phyloP scores from a whole-genome alignment of 2,888 invertebrate genomes.

The Xylota sylvarum region DNA sequence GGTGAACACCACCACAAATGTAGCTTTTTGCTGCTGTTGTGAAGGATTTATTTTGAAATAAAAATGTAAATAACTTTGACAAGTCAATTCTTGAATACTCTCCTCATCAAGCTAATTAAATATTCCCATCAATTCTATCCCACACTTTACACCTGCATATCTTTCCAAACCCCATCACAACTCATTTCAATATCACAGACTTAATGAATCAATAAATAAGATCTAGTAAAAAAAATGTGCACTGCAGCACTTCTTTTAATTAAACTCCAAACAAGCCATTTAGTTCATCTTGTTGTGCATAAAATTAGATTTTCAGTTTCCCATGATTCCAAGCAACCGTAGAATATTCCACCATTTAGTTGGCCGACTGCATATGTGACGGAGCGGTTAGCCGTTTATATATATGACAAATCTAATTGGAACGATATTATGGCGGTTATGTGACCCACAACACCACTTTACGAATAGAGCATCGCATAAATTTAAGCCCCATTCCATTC shows the following conservation, averaged over 20 bases:
- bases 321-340: conserved; percentile 20
- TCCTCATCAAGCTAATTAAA: too few species aligned
- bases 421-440: conserved; percentile 20
- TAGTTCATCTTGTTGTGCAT: conserved; percentile 51
- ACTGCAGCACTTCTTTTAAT: conserved; percentile 36
- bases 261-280: conserved; percentile 41
- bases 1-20: too few species aligned
- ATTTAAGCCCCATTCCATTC: conserved; percentile 50
- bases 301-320: conserved; percentile 36
- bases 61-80: too few species aligned
- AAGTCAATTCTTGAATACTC: too few species aligned
- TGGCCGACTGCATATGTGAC: conserved; percentile 16
- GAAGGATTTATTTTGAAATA: too few species aligned
- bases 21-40: too few species aligned
- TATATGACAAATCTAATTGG: conserved; percentile 45
- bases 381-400: not conserved
- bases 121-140: too few species aligned
- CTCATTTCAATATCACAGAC: conserved; percentile 5
- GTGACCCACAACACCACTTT: not conserved
- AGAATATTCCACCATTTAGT: not conserved
- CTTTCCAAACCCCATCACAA: not conserved
- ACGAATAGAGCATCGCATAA: conserved; percentile 34
- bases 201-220: conserved; percentile 16
- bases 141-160: too few species aligned
- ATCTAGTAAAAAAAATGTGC: conserved; percentile 21